Percentiles rank a stretch among this genome's conserved stretches.
Conservation (phyloP, 2,113 vertebrate genomes). For the Shinisaurus crocodilurus region DNA sequence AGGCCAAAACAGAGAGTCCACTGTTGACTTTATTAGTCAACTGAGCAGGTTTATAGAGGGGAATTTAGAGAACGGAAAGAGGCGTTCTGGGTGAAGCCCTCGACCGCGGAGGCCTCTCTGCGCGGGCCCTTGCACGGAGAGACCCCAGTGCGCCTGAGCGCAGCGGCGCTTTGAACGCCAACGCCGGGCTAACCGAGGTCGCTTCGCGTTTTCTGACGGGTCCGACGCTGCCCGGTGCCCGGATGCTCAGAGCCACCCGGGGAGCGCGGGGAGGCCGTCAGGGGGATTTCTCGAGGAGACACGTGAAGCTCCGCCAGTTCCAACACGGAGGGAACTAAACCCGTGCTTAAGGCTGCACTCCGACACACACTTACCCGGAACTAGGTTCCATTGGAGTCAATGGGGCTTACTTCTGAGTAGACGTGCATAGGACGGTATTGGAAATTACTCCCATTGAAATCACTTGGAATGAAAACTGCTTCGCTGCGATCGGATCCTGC, state of each 20-base stretch:
- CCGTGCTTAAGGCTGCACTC: background rate
- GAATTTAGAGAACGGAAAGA: conserved; percentile 61
- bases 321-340: background rate
- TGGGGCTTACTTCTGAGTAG: background rate
- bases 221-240: too few species aligned
- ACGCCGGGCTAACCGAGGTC: too few species aligned
- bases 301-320: background rate
- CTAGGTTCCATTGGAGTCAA: background rate
- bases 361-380: background rate
- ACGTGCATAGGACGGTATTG: background rate
- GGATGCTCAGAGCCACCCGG: too few species aligned
- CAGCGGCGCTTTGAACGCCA: too few species aligned
- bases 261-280: too few species aligned
- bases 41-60: conserved; percentile 81
- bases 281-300: too few species aligned
- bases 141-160: too few species aligned
- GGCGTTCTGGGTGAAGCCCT: background rate
- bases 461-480: background rate
- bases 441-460: background rate
- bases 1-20: conserved; percentile 83
- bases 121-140: background rate
- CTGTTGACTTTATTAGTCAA: conserved; percentile 84
- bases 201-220: background rate
- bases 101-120: background rate
- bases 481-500: background rate